These are phyloP conservation scores for Phrynocephalus forsythii DNA, from an alignment of 2,797 vertebrate genomes.

Conservation along the genomic window DNA sequence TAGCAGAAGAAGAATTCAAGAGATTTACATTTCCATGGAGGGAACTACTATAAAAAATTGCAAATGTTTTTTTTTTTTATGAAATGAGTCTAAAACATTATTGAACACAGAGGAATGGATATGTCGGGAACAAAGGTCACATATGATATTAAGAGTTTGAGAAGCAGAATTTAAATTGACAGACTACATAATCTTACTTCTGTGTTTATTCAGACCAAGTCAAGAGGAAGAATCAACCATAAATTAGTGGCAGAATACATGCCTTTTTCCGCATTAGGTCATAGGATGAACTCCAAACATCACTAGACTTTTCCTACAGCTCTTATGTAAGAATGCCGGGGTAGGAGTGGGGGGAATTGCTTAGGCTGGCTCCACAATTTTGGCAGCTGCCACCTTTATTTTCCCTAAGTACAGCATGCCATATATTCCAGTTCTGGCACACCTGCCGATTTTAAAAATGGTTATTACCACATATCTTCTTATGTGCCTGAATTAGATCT, in stretches of 20 bases:
- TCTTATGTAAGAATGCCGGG: too few species aligned
- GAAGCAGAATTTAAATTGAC: constrained; percentile 21
- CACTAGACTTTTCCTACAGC: not conserved
- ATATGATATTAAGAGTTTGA: constrained; percentile 15
- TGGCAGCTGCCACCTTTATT: not conserved
- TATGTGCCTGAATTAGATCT: not conserved
- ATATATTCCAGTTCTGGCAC: not conserved
- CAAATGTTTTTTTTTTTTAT: constrained; percentile 22
- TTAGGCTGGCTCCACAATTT: not conserved
- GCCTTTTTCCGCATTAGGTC: not conserved
- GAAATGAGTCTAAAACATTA: constrained; percentile 19
- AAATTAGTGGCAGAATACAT: not conserved
- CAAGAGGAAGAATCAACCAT: constrained; percentile 6
- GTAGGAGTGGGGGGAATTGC: too few species aligned
- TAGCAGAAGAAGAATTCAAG: constrained; percentile 6
- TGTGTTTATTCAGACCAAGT: not conserved
- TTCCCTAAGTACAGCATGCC: not conserved
- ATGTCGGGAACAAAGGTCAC: not conserved
- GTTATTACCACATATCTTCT: not conserved
- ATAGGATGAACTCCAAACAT: not conserved
- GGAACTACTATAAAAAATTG: constrained; percentile 15
- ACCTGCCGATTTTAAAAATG: not conserved
- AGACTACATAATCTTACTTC: not conserved
- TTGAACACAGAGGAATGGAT: not conserved
- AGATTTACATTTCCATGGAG: constrained; percentile 25